phyloP scores from a whole-genome alignment of 2,888 invertebrate genomes.

The Pollenia amentaria region DNA sequence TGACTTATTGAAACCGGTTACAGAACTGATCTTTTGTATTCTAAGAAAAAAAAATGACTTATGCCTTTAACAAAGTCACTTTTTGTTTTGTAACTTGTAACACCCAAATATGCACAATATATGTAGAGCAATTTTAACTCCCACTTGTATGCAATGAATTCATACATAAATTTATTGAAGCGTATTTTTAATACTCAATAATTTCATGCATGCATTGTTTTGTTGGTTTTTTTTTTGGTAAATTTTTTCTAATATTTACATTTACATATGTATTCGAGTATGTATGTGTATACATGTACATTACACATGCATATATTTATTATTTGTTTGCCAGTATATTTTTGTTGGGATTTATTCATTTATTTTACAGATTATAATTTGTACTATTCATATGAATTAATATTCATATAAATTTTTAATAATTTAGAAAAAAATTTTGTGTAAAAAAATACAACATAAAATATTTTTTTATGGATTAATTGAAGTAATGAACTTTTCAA shows the following conservation, averaged over 20 bases:
- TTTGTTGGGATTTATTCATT: constrained; percentile 16
- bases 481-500: constrained; percentile 4
- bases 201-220: constrained; percentile 18
- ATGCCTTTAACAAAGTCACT: no score
- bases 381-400: constrained; percentile 13
- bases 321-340: not conserved
- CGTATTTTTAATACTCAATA: constrained; percentile 28
- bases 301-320: not conserved
- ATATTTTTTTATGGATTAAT: constrained; percentile 28
- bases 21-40: no score
- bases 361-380: not conserved
- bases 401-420: constrained; percentile 1
- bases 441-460: not conserved
- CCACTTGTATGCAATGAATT: not conserved
- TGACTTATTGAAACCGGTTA: no score
- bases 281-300: no score
- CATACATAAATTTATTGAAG: constrained; percentile 11
- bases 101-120: no score
- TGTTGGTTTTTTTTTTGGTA: not conserved
- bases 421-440: not conserved
- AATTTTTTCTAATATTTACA: constrained; percentile 12
- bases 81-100: no score
- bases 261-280: not conserved
- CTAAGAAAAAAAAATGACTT: no score
- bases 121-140: not conserved